Evolutionary conservation across 2,797 vertebrate genomes (phyloP).

Genomic region (Lutjanus argentimaculatus): DNA sequence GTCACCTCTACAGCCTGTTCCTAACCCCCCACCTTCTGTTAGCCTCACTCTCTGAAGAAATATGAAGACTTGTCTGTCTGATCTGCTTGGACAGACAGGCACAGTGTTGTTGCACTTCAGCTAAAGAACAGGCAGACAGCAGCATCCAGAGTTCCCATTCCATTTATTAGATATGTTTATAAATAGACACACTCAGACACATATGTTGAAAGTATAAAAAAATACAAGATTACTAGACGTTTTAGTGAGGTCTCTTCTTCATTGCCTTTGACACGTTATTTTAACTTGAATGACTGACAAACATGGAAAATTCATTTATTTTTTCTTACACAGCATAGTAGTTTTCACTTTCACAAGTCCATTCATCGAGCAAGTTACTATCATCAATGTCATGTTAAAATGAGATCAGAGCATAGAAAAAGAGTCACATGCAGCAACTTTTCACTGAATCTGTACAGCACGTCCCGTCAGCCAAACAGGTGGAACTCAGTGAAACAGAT

Average conservation of each 20-base stretch:
- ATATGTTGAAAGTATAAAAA: constrained; percentile 83
- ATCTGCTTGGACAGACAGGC: not conserved
- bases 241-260: constrained; percentile 80
- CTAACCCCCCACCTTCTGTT: not conserved
- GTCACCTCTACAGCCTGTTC: not conserved
- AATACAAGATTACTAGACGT: constrained; percentile 82
- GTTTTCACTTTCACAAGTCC: constrained; percentile 79
- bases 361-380: constrained; percentile 81
- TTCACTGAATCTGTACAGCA: constrained; percentile 73
- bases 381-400: constrained; percentile 74
- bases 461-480: constrained; percentile 54
- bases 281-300: constrained; percentile 72
- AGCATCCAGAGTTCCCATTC: constrained; percentile 73
- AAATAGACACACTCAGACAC: constrained; percentile 85
- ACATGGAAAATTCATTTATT: constrained; percentile 71
- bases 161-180: constrained; percentile 87
- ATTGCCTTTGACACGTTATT: constrained; percentile 66
- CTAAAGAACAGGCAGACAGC: constrained; percentile 23
- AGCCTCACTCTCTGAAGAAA: not conserved
- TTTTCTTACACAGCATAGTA: constrained; percentile 71
- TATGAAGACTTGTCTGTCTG: not conserved
- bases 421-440: constrained; percentile 82
- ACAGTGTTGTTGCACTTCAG: not conserved
- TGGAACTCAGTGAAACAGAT: constrained; percentile 34
- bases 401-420: constrained; percentile 76